Percentiles rank a stretch among this genome's conserved stretches.
Evolutionary conservation across 1,140 invertebrate species (phyloP).

Genomic region (Helicorthomorpha holstii): DNA sequence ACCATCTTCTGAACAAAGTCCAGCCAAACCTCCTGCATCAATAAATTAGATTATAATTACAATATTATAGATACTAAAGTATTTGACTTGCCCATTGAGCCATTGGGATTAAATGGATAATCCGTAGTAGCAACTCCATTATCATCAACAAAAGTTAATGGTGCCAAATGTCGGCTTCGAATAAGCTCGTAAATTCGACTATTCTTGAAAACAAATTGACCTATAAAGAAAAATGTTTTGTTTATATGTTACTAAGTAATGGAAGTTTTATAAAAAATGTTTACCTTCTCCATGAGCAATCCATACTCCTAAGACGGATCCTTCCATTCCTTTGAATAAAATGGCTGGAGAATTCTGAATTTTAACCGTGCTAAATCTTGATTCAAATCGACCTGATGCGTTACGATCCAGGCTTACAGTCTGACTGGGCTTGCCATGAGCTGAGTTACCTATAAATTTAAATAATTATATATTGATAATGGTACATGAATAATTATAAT

Average conservation of each 20-base stretch:
- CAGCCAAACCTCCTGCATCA: conserved; percentile 62
- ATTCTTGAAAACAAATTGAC: conserved; percentile 36
- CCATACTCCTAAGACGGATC: conserved; percentile 76
- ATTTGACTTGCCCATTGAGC: conserved; percentile 48
- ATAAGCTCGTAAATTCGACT: conserved; percentile 35
- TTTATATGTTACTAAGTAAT: neutral
- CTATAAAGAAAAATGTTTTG: conserved; percentile 20
- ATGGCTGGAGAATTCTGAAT: conserved; percentile 55
- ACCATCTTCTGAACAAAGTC: conserved; percentile 70
- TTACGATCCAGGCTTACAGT: conserved; percentile 70
- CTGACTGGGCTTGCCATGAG: conserved; percentile 13
- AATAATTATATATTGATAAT: neutral
- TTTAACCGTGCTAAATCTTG: conserved; percentile 68
- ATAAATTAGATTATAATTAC: too few relatives aligned
- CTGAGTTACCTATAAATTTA: neutral
- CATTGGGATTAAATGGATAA: conserved; percentile 92
- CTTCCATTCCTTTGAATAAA: conserved; percentile 75
- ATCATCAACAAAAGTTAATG: conserved; percentile 73
- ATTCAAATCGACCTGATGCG: conserved; percentile 74
- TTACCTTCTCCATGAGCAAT: conserved; percentile 89
- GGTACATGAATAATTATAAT: neutral
- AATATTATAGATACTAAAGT: too few relatives aligned
- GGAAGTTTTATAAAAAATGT: neutral
- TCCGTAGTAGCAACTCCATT: conserved; percentile 47
- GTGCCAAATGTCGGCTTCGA: conserved; percentile 41